Evolutionary conservation across 2,797 vertebrate species (phyloP), one percentile per base, ranked within the genome.

Genomic region (Fistularia commersonii): DNA sequence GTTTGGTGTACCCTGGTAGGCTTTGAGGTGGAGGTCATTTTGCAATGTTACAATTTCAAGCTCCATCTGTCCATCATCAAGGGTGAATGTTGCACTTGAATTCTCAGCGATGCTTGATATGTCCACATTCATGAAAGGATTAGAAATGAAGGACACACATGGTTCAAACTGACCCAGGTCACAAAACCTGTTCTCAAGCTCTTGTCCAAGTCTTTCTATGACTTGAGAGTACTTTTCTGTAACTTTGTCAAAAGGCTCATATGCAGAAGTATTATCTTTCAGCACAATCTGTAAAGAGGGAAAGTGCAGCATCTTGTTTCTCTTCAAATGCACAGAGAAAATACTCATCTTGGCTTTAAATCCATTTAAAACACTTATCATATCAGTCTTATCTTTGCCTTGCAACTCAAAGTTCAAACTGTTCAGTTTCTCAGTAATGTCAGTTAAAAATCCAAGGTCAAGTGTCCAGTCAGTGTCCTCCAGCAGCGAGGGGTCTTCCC

Each of bases 401-500:
- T 64, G 59, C 43, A 65, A 32, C 14, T 61, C 41, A 13, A 55
- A 48, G 50, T 61, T 69, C 45, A 68, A 54, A n/a, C 33, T 5
- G 49, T 62, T 69, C 11, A 51, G 40, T 68, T 68, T 66, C 36
- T 34, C 55, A 45, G 47, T 60, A 5, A 64, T 57, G 41, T 54
- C 59, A 0, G 45, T 67, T 11, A 64, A 12, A 53, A 61, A 60
- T 41, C 64, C 64, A 52, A 67, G 64, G 60, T 72, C 48, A 12
- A 48, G 52, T 47, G 2, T 39, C 60, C 64, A 63, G 12, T 55
- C 45, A 1, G 38, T 46, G 53, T 57, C 58, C 48, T 60, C 10
- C 3, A 53, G 51, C 34, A 36, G 41, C 11, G 6, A 11, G 33
- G 9, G 4, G 51, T 53, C 51, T 32, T 37, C 47, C 7, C 35